phyloP scores from a whole-genome alignment of 2,797 vertebrate species.

The Garrulus glandarius region DNA sequence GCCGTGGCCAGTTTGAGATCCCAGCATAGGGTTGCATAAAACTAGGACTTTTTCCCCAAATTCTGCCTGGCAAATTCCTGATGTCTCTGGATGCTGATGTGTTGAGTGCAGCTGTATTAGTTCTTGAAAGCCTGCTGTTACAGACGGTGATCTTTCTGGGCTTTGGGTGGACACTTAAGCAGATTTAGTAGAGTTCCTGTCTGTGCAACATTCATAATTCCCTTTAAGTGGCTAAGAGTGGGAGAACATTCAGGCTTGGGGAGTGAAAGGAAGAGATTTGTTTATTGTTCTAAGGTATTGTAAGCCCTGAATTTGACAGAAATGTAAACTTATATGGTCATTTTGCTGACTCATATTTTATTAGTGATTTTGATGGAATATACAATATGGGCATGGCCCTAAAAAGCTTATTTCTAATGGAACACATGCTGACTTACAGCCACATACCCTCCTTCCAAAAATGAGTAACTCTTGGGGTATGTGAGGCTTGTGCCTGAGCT shows the following conservation, averaged over 20 bases:
- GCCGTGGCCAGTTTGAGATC: background rate
- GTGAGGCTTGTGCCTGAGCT: background rate
- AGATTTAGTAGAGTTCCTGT: background rate
- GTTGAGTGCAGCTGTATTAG: background rate
- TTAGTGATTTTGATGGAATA: background rate
- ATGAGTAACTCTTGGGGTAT: background rate
- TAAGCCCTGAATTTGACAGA: background rate
- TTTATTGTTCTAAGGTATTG: constrained; percentile 27
- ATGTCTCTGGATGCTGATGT: background rate
- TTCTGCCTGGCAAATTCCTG: background rate
- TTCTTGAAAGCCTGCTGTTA: background rate
- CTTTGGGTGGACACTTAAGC: background rate
- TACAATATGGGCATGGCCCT: background rate
- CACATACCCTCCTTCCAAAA: background rate
- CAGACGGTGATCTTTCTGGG: background rate
- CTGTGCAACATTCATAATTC: background rate
- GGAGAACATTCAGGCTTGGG: background rate
- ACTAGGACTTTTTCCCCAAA: background rate
- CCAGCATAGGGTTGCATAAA: background rate
- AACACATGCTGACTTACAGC: constrained; percentile 29
- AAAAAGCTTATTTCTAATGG: constrained; percentile 20
- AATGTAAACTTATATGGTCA: background rate
- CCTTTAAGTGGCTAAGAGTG: background rate
- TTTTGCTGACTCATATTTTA: constrained; percentile 39
- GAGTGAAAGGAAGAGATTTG: constrained; percentile 11